Conservation (phyloP, 2,113 vertebrate species). For the Muscicapa adusta region DNA sequence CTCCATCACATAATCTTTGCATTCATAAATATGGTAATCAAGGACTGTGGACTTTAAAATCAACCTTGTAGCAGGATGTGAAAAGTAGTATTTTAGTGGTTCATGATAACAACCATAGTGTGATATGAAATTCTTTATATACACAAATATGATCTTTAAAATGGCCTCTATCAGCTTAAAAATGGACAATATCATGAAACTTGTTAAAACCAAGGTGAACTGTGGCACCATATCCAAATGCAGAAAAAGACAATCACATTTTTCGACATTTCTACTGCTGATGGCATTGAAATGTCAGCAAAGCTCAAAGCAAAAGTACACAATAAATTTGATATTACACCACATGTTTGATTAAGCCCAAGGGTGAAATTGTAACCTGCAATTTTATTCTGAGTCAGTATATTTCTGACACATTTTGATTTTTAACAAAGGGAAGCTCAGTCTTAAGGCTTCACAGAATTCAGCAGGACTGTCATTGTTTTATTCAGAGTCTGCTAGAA, state of each 20-base stretch:
- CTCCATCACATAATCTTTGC: background rate
- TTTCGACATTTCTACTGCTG: slow-evolving; percentile 60
- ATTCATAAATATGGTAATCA: slow-evolving; percentile 34
- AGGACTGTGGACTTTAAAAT: slow-evolving; percentile 32
- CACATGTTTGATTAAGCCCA: slow-evolving; percentile 67
- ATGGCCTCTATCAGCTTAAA: slow-evolving; percentile 55
- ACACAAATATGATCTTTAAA: slow-evolving; percentile 55
- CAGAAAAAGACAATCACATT: slow-evolving; percentile 61
- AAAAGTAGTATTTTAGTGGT: background rate
- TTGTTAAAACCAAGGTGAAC: slow-evolving; percentile 45
- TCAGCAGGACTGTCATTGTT: slow-evolving; percentile 41
- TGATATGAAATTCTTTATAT: slow-evolving; percentile 28
- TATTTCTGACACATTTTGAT: slow-evolving; percentile 64
- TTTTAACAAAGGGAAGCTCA: slow-evolving; percentile 44
- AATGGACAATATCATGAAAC: slow-evolving; percentile 47
- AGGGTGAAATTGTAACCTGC: slow-evolving; percentile 57
- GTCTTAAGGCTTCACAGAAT: slow-evolving; percentile 33
- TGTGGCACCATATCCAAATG: slow-evolving; percentile 35
- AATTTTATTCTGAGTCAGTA: slow-evolving; percentile 63
- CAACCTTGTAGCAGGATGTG: background rate
- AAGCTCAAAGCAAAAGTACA: slow-evolving; percentile 63
- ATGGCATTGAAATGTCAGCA: slow-evolving; percentile 63
- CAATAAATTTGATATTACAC: slow-evolving; percentile 66
- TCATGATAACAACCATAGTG: background rate
- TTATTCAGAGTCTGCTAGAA: slow-evolving; percentile 29